A percentile compares a stretch with the other conserved stretches of the same genome.
Evolutionary conservation across 2,113 vertebrate species (phyloP).

Genomic region (Pipra filicauda): DNA sequence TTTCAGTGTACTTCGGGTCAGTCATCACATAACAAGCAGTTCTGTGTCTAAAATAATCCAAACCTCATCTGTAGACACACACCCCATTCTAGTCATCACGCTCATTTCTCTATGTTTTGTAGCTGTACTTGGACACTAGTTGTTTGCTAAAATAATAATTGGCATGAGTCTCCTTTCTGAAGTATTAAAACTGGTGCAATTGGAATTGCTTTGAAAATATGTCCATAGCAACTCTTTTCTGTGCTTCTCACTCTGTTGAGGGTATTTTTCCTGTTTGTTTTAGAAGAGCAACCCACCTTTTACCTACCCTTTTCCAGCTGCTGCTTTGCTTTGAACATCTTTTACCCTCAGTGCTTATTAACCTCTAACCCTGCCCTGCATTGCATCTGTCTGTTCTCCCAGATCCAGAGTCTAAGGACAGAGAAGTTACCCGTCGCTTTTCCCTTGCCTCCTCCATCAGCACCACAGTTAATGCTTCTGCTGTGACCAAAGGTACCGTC

Average conservation of each 20-base stretch:
- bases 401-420: slow-evolving; percentile 84
- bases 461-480: slow-evolving; percentile 75
- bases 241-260: not conserved
- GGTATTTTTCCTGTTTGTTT: not conserved
- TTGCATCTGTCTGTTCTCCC: slow-evolving; percentile 67
- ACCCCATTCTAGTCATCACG: not conserved
- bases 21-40: not conserved
- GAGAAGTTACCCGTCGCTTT: slow-evolving; percentile 85
- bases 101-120: slow-evolving; percentile 1
- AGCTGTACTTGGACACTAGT: not conserved
- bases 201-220: not conserved
- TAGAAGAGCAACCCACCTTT: not conserved
- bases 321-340: slow-evolving; percentile 48
- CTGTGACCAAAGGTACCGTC: slow-evolving; percentile 86
- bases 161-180: not conserved
- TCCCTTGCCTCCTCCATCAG: slow-evolving; percentile 87
- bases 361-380: slow-evolving; percentile 62
- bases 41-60: not conserved
- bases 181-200: not conserved
- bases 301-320: not conserved
- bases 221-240: not conserved
- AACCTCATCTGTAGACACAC: not conserved
- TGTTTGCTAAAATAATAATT: not conserved
- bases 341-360: slow-evolving; percentile 35
- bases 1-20: not conserved